These are phyloP conservation scores for Nesidiocoris tenuis DNA, from an alignment of 2,888 invertebrate species.

Conservation along the genomic window DNA sequence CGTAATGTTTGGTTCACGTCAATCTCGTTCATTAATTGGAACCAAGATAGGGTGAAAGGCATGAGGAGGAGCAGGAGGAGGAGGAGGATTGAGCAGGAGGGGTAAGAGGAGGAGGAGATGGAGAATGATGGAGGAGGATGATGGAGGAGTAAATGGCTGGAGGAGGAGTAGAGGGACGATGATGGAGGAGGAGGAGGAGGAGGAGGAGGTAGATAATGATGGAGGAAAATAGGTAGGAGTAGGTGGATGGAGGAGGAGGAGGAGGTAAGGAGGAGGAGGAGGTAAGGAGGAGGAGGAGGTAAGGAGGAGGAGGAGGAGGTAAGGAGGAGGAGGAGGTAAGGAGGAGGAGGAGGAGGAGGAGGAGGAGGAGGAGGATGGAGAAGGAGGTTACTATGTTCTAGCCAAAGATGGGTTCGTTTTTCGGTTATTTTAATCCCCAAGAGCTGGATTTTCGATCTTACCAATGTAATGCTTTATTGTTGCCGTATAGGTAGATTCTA, in stretches of 20 bases:
- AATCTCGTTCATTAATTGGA: no score
- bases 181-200: background rate
- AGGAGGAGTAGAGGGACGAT: background rate
- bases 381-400: no score
- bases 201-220: background rate
- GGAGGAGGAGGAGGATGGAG: background rate
- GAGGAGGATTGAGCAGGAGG: conserved; percentile 3
- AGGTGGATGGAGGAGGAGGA: background rate
- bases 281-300: background rate
- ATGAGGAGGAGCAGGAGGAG: background rate
- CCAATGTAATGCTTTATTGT: no score
- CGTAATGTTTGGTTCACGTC: no score
- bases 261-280: background rate
- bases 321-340: background rate
- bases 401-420: no score
- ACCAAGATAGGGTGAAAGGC: background rate
- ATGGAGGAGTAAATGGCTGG: background rate
- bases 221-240: background rate
- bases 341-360: background rate
- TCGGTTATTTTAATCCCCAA: no score
- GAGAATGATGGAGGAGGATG: background rate
- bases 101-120: background rate
- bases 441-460: no score
- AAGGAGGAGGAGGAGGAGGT: background rate
- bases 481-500: no score